A percentile compares a stretch with the other conserved stretches of the same genome.
phyloP scores from a whole-genome alignment of 2,888 invertebrate species.

The Globia sparganii region DNA sequence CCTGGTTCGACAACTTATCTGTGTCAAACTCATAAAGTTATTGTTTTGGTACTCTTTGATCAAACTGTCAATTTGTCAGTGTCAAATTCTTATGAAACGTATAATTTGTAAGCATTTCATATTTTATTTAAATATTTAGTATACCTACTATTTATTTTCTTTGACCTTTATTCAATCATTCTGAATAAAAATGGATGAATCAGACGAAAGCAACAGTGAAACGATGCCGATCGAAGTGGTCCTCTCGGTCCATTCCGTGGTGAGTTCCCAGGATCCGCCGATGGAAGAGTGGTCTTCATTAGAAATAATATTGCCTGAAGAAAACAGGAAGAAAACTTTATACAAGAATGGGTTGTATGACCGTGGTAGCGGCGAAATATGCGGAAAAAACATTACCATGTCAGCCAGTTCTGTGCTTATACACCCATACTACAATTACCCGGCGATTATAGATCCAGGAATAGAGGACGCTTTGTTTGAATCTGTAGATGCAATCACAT shows the following conservation, averaged over 20 bases:
- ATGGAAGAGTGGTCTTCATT: slow-evolving; percentile 83
- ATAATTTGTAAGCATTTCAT: slow-evolving; percentile 15
- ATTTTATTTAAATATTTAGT: slow-evolving; percentile 23
- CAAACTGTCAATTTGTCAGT: too few relatives aligned
- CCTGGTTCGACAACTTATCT: not conserved
- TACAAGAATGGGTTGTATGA: slow-evolving; percentile 73
- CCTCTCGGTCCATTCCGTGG: slow-evolving; percentile 64
- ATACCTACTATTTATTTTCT: slow-evolving; percentile 23
- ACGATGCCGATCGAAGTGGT: slow-evolving; percentile 31
- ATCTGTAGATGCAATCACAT: slow-evolving; percentile 69
- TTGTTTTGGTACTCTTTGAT: too few relatives aligned
- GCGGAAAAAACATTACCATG: slow-evolving; percentile 75
- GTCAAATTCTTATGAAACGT: slow-evolving; percentile 15
- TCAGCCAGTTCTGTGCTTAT: slow-evolving; percentile 78
- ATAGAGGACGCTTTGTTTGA: slow-evolving; percentile 76
- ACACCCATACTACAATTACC: slow-evolving; percentile 82
- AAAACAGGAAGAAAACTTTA: slow-evolving; percentile 72
- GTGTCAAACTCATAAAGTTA: not conserved
- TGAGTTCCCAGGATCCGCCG: slow-evolving; percentile 79
- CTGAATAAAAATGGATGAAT: slow-evolving; percentile 53
- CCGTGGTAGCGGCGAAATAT: slow-evolving; percentile 81
- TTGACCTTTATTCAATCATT: not conserved
- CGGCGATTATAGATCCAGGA: slow-evolving; percentile 82
- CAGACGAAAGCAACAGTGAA: slow-evolving; percentile 38
- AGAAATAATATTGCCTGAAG: slow-evolving; percentile 66